Evolutionary conservation across 2,888 invertebrate genomes (phyloP).

Genomic region (Axea sp.): DNA sequence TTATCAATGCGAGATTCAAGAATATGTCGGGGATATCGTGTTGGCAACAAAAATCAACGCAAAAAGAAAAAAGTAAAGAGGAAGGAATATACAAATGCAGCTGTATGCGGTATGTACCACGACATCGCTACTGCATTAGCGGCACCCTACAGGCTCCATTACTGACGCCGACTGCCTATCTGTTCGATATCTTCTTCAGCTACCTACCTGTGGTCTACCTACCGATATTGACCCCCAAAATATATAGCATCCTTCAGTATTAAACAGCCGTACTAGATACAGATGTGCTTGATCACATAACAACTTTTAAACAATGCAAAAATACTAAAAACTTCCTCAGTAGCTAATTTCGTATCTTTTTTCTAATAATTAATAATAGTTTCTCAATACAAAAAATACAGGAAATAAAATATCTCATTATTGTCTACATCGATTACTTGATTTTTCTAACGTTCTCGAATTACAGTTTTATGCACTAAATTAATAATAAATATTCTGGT

Average conservation of each 20-base stretch:
- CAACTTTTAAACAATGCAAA: constrained; percentile 47
- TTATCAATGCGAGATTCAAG: constrained; percentile 54
- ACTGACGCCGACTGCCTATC: constrained; percentile 74
- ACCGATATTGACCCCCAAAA: constrained; percentile 73
- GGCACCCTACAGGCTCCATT: constrained; percentile 79
- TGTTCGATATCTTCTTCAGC: constrained; percentile 74
- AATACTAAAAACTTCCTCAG: constrained; percentile 37
- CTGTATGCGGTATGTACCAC: constrained; percentile 64
- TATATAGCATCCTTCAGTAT: constrained; percentile 72
- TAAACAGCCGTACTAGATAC: constrained; percentile 71
- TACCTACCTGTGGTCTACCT: constrained; percentile 70
- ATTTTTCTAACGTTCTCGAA: too few relatives aligned
- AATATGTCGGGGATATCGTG: constrained; percentile 65
- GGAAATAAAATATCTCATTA: not conserved
- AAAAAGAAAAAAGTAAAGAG: constrained; percentile 51
- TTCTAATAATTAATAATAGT: too few relatives aligned
- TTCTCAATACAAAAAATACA: too few relatives aligned
- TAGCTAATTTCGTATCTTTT: constrained; percentile 25
- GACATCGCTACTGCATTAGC: constrained; percentile 80
- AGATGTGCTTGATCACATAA: constrained; percentile 75
- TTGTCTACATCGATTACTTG: too few relatives aligned
- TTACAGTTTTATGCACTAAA: too few relatives aligned
- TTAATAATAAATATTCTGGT: too few relatives aligned
- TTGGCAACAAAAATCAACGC: constrained; percentile 59
- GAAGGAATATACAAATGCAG: constrained; percentile 65